phyloP scores from a whole-genome alignment of 2,113 vertebrate species.

The Indicator indicator region DNA sequence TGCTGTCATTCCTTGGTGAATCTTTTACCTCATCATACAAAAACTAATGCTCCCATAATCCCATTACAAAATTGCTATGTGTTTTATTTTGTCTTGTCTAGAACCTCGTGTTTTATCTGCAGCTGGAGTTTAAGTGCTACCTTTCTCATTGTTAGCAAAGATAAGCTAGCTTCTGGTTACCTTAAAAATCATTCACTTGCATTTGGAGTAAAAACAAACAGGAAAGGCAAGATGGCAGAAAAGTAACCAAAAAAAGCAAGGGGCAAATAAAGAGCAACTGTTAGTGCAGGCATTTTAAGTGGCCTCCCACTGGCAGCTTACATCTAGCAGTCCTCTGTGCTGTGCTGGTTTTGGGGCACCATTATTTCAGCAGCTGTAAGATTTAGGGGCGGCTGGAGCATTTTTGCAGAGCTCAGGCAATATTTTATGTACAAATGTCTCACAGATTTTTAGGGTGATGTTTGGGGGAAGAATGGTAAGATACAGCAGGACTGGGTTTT shows the following conservation, averaged over 20 bases:
- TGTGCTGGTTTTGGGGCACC: background rate
- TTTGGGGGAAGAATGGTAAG: background rate
- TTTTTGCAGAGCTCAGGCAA: background rate
- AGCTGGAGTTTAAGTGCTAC: slow-evolving; percentile 2
- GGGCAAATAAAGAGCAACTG: background rate
- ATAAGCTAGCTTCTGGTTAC: background rate
- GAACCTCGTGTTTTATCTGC: background rate
- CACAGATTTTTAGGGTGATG: background rate
- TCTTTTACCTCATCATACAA: background rate
- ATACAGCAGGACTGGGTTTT: background rate
- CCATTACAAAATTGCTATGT: background rate
- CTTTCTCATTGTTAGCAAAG: background rate
- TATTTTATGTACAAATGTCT: background rate
- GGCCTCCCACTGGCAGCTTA: background rate
- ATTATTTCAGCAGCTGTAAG: background rate
- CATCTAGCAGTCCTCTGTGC: background rate
- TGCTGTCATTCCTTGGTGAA: slow-evolving; percentile 4
- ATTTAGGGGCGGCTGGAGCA: background rate
- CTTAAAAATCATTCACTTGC: background rate
- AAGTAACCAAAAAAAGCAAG: slow-evolving; percentile 2
- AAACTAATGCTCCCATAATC: slow-evolving; percentile 35
- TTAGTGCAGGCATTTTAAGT: background rate
- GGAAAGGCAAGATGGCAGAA: background rate
- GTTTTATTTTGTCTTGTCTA: slow-evolving; percentile 13
- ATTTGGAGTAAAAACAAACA: slow-evolving; percentile 12